Conservation (phyloP, 2,888 invertebrate species). For the Drosophila kambysellisi region DNA sequence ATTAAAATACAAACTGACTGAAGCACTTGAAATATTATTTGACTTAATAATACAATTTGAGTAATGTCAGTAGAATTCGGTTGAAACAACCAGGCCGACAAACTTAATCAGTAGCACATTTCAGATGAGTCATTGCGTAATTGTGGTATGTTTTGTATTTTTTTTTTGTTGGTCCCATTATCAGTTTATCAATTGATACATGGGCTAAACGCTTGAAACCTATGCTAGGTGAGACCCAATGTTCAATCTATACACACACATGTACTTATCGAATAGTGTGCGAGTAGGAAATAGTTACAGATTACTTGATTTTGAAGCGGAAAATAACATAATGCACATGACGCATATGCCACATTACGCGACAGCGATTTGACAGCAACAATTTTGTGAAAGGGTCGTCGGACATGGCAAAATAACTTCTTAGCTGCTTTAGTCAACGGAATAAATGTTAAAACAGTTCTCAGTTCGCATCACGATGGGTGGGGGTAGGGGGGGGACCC, state of each 20-base stretch:
- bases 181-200: conserved; percentile 45
- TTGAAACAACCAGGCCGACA: conserved; percentile 16
- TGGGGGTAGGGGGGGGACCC: conserved; percentile 10
- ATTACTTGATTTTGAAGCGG: conserved; percentile 4
- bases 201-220: neutral
- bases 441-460: conserved; percentile 47
- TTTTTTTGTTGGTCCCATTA: conserved; percentile 18
- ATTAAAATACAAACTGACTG: neutral
- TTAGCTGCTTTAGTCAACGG: conserved; percentile 49
- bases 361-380: conserved; percentile 55
- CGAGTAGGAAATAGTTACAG: conserved; percentile 1
- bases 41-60: conserved; percentile 1
- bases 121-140: conserved; percentile 35
- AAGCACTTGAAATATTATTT: conserved; percentile 15
- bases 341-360: conserved; percentile 54
- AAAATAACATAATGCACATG: conserved; percentile 17
- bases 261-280: neutral
- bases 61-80: neutral
- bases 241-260: neutral
- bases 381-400: conserved; percentile 11
- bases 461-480: neutral
- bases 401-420: conserved; percentile 8
- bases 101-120: conserved; percentile 8
- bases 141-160: conserved; percentile 23
- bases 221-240: neutral